Base-by-base conservation (phyloP, 1,140 invertebrate species). In the Copidosoma floridanum region DNA sequence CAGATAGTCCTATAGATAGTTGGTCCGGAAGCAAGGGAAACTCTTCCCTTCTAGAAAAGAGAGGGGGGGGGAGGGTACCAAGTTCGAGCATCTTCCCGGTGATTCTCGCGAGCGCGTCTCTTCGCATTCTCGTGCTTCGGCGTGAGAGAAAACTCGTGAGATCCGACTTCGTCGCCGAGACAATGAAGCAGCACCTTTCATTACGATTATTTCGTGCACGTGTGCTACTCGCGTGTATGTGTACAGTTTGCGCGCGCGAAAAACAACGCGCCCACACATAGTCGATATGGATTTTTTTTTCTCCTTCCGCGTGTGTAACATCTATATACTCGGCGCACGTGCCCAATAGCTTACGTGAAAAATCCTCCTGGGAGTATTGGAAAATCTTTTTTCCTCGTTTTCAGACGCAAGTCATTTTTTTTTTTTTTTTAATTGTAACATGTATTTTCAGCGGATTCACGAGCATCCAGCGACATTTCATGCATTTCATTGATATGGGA, bases 111-210 rank as follows among this genome's bases (percentile, higher is more conserved):
- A 65, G 46, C 58, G 61, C 55, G 46, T 58, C 54, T 59, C 57
- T 66, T 66, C 65, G 65, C 70, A 64, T 64, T 64, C n/a, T n/a
- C n/a, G n/a, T n/a, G n/a, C n/a, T 12, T 32, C 29, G 6, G 29
- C 29, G 29, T 70, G 75, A 75, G 75, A 72, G 75, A 77, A 77
- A 68, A 59, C 59, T 68, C 74, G 68, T 73, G 75, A 63, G 73
- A 77, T 60, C 51, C 64, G 61, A 47, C 63, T 55, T 65, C 63
- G 46, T 57, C 47, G n/a, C n/a, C n/a, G 5, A 66, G 74, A 76
- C 75, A 77, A 77, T 77, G 68, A 54, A 24, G 24, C 44, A 65
- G 50, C 65, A 66, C 68, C 72, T 76, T 78, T 78, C 76, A 78
- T 78, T 78, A 76, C 71, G 71, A 77, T 74, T 71, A 74, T 74